Evolutionary conservation across 2,797 vertebrate genomes (phyloP).

Genomic region (Sebastes wilsoni): DNA sequence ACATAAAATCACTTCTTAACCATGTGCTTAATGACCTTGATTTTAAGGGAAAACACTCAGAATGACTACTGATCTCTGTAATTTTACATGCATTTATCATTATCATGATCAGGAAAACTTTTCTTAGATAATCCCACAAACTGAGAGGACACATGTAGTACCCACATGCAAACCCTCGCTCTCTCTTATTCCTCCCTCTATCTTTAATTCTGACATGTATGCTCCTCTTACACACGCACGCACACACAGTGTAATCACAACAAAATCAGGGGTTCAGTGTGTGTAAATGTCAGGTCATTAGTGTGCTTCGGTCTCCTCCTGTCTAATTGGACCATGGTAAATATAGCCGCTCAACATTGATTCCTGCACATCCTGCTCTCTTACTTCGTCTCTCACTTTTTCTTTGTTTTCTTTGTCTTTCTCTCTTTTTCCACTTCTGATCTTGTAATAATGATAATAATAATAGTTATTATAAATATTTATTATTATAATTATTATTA

Average conservation of each 20-base stretch:
- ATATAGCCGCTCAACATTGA: slow-evolving; percentile 67
- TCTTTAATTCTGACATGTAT: slow-evolving; percentile 14
- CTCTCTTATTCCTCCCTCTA: not conserved
- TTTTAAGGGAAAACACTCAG: no score
- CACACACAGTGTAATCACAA: slow-evolving; percentile 54
- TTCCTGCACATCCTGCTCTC: slow-evolving; percentile 49
- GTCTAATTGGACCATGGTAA: slow-evolving; percentile 74
- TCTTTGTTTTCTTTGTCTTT: not conserved
- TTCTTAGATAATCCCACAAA: slow-evolving; percentile 1
- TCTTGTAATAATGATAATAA: not conserved
- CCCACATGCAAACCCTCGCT: not conserved
- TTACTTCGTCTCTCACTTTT: slow-evolving; percentile 3
- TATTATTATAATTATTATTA: not conserved
- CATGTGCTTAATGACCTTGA: no score
- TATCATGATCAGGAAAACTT: not conserved
- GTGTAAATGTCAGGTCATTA: slow-evolving; percentile 79
- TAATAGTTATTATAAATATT: not conserved
- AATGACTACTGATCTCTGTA: not conserved
- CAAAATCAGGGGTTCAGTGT: slow-evolving; percentile 62
- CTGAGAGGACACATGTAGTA: not conserved
- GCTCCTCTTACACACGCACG: not conserved
- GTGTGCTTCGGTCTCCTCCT: slow-evolving; percentile 58
- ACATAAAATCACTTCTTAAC: rapidly evolving
- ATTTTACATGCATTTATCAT: not conserved
- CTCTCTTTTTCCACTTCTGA: slow-evolving; percentile 11